Conservation (phyloP, 2,113 vertebrate genomes). For the Heloderma charlesbogerti region DNA sequence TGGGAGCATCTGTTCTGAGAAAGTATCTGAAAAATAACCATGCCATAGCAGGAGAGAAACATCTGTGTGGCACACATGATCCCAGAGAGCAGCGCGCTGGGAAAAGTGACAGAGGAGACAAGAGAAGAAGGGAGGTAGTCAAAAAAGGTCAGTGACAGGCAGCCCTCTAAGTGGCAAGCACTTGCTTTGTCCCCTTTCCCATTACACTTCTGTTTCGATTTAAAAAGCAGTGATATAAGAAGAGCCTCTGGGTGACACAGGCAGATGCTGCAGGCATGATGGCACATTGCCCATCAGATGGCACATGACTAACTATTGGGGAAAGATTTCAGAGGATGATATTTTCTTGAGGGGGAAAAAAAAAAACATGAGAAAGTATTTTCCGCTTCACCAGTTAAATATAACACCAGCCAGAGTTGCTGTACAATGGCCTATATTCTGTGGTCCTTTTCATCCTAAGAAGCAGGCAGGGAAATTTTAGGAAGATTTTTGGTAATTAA, state of each 20-base stretch:
- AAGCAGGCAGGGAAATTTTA: not conserved
- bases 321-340: conserved; percentile 42
- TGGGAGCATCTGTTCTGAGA: conserved; percentile 73
- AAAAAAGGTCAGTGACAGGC: conserved; percentile 27
- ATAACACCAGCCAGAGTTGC: conserved; percentile 36
- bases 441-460: conserved; percentile 14
- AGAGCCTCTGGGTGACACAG: not conserved
- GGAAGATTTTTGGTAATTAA: not conserved
- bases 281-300: conserved; percentile 8
- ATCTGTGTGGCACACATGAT: conserved; percentile 25
- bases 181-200: conserved; percentile 41
- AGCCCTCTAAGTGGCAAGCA: conserved; percentile 19
- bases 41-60: conserved; percentile 59
- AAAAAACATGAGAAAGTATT: not conserved
- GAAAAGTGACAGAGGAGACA: conserved; percentile 11
- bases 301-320: conserved; percentile 42
- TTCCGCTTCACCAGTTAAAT: conserved; percentile 19
- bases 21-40: conserved; percentile 65
- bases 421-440: conserved; percentile 7
- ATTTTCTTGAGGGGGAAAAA: not conserved
- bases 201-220: conserved; percentile 34
- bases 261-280: conserved; percentile 43
- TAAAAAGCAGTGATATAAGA: conserved; percentile 31
- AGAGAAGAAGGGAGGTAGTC: conserved; percentile 1
- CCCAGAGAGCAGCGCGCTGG: not conserved